phyloP scores from a whole-genome alignment of 2,888 invertebrate genomes.

The Emmelina monodactyla region DNA sequence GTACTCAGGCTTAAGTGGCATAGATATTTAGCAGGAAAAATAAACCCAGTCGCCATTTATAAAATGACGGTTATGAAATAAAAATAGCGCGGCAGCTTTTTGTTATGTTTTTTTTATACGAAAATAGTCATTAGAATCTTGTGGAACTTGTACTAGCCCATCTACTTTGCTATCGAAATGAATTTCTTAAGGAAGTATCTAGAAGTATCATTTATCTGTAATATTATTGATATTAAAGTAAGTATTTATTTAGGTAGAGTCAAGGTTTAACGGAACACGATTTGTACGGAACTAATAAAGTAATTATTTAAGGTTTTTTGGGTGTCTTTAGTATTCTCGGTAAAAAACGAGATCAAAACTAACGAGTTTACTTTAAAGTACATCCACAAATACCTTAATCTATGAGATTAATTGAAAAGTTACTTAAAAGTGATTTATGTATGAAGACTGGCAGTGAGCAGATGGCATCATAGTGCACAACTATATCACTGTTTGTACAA shows the following conservation, averaged over 20 bases:
- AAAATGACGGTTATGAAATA: too few species aligned
- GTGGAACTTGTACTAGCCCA: too few species aligned
- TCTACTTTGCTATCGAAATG: too few species aligned
- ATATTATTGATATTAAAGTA: slow-evolving; percentile 45
- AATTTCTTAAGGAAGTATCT: too few species aligned
- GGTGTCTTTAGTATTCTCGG: too few species aligned
- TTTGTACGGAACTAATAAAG: not conserved
- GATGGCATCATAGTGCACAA: slow-evolving; percentile 44
- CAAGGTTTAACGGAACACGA: slow-evolving; percentile 14
- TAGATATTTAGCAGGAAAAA: too few species aligned
- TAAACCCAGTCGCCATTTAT: too few species aligned
- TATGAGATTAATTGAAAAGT: slow-evolving; percentile 41
- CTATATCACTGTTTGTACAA: slow-evolving; percentile 63
- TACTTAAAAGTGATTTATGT: slow-evolving; percentile 42
- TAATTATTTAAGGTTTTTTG: too few species aligned
- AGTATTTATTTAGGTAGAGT: slow-evolving; percentile 57
- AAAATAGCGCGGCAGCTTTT: too few species aligned
- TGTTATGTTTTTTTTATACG: too few species aligned
- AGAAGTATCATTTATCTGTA: slow-evolving; percentile 36
- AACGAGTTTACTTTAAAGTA: slow-evolving; percentile 17
- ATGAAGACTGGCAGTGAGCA: slow-evolving; percentile 46
- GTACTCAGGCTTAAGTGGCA: too few species aligned
- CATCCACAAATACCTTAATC: slow-evolving; percentile 13
- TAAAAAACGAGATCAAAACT: slow-evolving; percentile 11
- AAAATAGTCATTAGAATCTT: too few species aligned